Conservation (phyloP, 2,797 vertebrate species). For the Apogon talboti region DNA sequence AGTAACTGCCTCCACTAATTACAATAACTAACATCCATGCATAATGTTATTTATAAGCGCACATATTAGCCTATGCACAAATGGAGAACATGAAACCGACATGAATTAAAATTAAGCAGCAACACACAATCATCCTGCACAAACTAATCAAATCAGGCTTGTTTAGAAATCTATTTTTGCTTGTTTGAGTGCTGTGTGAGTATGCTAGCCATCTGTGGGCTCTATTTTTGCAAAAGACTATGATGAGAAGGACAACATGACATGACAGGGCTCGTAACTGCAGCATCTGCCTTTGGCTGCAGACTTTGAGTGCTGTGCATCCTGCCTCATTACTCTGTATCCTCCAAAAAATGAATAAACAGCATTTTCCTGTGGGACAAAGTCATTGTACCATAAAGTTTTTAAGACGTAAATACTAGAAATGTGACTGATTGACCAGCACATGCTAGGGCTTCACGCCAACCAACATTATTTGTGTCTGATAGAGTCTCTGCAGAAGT, state of each 20-base stretch:
- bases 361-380: background rate
- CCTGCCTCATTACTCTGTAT: conserved; percentile 3
- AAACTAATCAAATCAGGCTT: background rate
- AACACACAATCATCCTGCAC: background rate
- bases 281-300: conserved; percentile 24
- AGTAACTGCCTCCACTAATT: background rate
- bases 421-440: too few species aligned
- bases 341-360: conserved; percentile 2
- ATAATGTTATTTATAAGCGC: background rate
- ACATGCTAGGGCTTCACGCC: background rate
- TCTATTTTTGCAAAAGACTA: conserved; percentile 5
- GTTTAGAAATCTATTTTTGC: conserved; percentile 7
- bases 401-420: too few species aligned
- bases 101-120: background rate
- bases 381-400: background rate
- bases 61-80: background rate
- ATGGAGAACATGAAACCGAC: background rate
- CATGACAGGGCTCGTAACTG: conserved; percentile 19
- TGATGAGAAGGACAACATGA: conserved; percentile 22
- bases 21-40: background rate
- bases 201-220: background rate
- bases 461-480: background rate
- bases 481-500: background rate
- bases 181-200: background rate
- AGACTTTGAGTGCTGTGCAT: conserved; percentile 6